Conservation (phyloP, 2,888 invertebrate species). For the Scaptomyza caliginosa region DNA sequence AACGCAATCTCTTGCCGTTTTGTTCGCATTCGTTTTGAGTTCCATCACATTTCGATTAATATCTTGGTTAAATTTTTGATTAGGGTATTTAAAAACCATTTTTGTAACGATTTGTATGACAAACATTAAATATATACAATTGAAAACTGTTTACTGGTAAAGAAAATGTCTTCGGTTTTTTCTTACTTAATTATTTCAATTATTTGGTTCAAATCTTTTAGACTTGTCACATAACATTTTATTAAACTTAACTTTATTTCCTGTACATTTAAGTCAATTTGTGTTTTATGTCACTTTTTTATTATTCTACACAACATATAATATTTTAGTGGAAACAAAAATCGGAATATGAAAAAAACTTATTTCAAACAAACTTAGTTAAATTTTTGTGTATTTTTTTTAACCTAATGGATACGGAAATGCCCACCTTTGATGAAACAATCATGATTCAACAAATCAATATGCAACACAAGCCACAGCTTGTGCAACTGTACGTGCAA, state of each 20-base stretch:
- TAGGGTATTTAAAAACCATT: not conserved
- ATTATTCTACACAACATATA: too few species aligned
- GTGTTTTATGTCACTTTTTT: too few species aligned
- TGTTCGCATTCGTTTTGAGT: not conserved
- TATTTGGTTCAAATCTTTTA: too few species aligned
- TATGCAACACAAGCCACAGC: slow-evolving; percentile 4
- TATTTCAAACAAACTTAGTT: not conserved
- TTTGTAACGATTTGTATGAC: not conserved
- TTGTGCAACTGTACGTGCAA: not conserved
- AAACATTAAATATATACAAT: too few species aligned
- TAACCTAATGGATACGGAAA: not conserved
- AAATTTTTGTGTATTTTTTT: not conserved
- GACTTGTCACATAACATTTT: too few species aligned
- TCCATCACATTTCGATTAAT: not conserved
- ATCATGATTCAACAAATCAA: not conserved
- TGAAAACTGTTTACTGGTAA: too few species aligned
- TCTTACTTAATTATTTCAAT: too few species aligned
- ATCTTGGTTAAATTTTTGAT: slow-evolving; percentile 1
- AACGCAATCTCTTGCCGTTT: slow-evolving; percentile 52
- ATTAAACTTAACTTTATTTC: too few species aligned
- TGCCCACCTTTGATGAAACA: not conserved
- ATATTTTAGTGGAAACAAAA: too few species aligned
- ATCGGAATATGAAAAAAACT: not conserved
- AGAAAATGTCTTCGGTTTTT: too few species aligned
- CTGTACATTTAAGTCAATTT: too few species aligned